A percentile compares a stretch with the other conserved stretches of the same genome.
Evolutionary conservation across 1,140 invertebrate species (phyloP).

Genomic region (Latrodectus geometricus): DNA sequence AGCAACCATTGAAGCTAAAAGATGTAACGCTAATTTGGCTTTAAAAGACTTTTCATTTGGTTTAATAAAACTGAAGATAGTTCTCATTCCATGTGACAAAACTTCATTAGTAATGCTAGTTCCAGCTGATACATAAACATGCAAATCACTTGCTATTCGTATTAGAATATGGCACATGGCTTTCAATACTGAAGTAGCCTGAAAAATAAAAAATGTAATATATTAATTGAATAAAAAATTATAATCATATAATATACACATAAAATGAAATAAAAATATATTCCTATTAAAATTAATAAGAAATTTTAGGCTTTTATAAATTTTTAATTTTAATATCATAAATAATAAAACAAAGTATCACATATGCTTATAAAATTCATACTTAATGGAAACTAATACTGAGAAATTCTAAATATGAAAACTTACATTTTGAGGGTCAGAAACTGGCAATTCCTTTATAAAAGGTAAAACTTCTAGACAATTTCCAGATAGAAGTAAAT

Average conservation of each 20-base stretch:
- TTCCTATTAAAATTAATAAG: too few relatives aligned
- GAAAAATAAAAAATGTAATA: not conserved
- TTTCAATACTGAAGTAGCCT: slow-evolving; percentile 20
- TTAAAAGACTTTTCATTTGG: slow-evolving; percentile 14
- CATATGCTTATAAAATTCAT: too few relatives aligned
- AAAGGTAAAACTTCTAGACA: slow-evolving; percentile 35
- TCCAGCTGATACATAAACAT: slow-evolving; percentile 20
- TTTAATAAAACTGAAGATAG: slow-evolving; percentile 25
- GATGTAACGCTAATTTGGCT: slow-evolving; percentile 69
- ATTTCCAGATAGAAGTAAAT: slow-evolving; percentile 32
- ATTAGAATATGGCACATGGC: slow-evolving; percentile 42
- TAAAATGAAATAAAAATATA: too few relatives aligned
- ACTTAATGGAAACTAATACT: too few relatives aligned
- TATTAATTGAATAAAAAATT: not conserved
- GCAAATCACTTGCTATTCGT: slow-evolving; percentile 34
- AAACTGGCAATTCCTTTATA: slow-evolving; percentile 5
- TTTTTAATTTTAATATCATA: too few relatives aligned
- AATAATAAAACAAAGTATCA: too few relatives aligned
- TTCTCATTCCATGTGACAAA: slow-evolving; percentile 25
- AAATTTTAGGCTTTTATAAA: not conserved
- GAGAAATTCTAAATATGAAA: not conserved
- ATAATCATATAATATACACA: too few relatives aligned
- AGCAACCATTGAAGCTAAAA: slow-evolving; percentile 78
- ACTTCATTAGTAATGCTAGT: slow-evolving; percentile 30
- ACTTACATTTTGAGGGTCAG: slow-evolving; percentile 29